Conservation (phyloP, 2,888 invertebrate species). For the Amphipoea oculea region DNA sequence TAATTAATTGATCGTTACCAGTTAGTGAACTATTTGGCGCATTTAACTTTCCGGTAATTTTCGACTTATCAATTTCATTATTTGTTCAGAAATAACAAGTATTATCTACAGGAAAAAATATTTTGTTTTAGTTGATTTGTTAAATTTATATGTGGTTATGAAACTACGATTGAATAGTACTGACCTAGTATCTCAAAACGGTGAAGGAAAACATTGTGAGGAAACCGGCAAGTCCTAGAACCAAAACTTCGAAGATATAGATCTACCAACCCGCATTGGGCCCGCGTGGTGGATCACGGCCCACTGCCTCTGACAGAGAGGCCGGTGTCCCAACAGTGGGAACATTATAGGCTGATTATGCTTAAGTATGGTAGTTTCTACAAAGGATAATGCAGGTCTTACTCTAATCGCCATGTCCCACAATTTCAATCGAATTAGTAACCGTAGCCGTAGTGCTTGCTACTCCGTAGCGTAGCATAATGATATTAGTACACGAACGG, state of each 20-base stretch:
- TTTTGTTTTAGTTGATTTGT: not conserved
- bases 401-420: slow-evolving; percentile 10
- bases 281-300: not conserved
- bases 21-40: not conserved
- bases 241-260: not conserved
- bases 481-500: slow-evolving; percentile 9
- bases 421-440: slow-evolving; percentile 41
- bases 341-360: not conserved
- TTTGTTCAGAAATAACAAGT: slow-evolving; percentile 9
- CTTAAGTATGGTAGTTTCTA: not conserved
- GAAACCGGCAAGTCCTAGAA: not conserved
- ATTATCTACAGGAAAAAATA: not conserved
- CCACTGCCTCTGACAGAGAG: not conserved
- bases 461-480: slow-evolving; percentile 6
- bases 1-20: not conserved
- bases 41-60: slow-evolving; percentile 2
- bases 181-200: not conserved
- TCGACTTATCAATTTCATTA: not conserved
- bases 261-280: not conserved
- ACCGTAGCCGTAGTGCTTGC: not conserved
- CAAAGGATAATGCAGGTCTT: not conserved
- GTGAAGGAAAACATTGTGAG: not conserved
- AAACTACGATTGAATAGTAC: not conserved
- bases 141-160: not conserved
- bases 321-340: not conserved